Base-by-base conservation (phyloP, 1,140 invertebrate species). In the Bradynema listronoti region DNA sequence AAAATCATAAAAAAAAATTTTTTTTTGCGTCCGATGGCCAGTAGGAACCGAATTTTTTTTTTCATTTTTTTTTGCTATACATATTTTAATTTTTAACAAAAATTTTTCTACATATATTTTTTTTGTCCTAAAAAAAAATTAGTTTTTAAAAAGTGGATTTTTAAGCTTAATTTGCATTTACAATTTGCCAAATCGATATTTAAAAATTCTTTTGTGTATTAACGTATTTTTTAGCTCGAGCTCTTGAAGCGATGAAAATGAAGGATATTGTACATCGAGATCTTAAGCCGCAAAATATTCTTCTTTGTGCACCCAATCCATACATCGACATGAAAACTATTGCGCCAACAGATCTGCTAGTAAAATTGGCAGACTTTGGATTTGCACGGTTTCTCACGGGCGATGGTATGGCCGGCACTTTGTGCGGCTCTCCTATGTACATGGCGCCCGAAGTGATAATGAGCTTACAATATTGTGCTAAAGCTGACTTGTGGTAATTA, bases 391-490 rank as follows among this genome's bases (percentile, higher is more conserved):
- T 97, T 80, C 81, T 99, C 5, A 87, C 92, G 80, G 94, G 98
- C 80, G 95, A 94, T 47, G 91, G 93, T 16, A 99, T 99, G 95
- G 95, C 95, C 45, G 93, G 91, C 46, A 99, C 95, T 33, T 81
- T 99, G 1, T 99, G 95, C 81, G 95, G 94, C 19, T 98, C 93
- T 33, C 95, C 95, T 2, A 98, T 99, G 93, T 99, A 98, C 75
- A 98, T 98, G 94, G 92, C 92, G 30, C 92, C 93, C 0, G 93
- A 99, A 85, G 94, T 99, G 33, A 97, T 99, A 68, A 97, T 98
- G 93, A 96, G 92, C 1, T 81, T 93, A 47, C 90, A 96, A 77
- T 99, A 99, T 79, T 90, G 95, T 82, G 91, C 91, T 14, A 98
- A 98, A 82, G 95, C 94, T 41, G 63, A 65, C 50, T 68, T 65